phyloP scores from a whole-genome alignment of 2,797 vertebrate species.

The Pseudotriccus pelzelni region DNA sequence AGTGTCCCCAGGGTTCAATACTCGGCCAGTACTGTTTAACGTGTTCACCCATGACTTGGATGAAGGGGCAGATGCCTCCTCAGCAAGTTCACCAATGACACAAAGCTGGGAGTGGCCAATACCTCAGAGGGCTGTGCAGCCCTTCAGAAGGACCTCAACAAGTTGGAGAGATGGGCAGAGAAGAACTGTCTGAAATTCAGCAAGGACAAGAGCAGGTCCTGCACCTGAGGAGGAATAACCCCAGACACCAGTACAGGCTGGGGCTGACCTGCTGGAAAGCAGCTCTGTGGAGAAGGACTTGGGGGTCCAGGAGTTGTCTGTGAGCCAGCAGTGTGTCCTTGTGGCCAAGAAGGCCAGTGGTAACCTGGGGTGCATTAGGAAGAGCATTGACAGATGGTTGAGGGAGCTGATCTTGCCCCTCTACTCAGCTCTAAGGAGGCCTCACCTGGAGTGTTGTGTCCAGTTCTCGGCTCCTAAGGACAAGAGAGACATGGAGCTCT shows the following conservation, averaged over 20 bases:
- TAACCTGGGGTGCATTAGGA: background rate
- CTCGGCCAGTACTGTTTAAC: background rate
- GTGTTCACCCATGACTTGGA: background rate
- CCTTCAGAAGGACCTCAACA: rapidly evolving
- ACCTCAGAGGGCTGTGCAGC: background rate
- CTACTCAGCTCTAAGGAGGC: rapidly evolving
- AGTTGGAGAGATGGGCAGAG: background rate
- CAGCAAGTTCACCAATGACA: background rate
- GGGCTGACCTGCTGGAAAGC: background rate
- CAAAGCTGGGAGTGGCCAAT: background rate
- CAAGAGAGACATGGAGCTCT: background rate
- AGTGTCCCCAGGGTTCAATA: background rate
- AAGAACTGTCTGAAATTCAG: background rate
- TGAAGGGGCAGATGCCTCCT: background rate
- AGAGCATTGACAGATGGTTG: rapidly evolving
- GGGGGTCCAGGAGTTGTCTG: background rate
- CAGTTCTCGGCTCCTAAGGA: background rate
- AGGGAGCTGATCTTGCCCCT: rapidly evolving
- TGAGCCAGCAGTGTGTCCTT: background rate
- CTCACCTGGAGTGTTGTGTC: background rate
- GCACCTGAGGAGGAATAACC: background rate
- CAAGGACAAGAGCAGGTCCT: background rate
- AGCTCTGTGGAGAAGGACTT: background rate
- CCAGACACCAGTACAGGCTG: background rate
- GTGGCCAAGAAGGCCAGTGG: background rate